phyloP scores from a whole-genome alignment of 2,797 vertebrate species.

The Enteromius afrohamiltoni region DNA sequence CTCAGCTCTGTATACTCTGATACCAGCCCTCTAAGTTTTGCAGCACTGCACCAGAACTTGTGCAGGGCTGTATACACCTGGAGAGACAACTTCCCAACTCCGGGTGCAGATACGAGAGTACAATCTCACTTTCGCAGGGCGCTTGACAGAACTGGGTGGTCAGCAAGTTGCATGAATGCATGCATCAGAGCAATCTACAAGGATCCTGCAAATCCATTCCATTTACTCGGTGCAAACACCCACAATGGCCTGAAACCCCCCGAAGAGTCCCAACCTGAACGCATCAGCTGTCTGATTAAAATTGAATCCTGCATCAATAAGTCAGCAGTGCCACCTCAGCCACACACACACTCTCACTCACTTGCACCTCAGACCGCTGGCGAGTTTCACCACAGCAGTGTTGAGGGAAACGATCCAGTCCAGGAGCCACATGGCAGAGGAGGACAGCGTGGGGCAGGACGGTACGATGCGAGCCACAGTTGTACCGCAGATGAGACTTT shows the following conservation, averaged over 20 bases:
- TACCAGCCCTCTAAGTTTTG: neutral
- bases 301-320: constrained; percentile 66
- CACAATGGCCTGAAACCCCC: constrained; percentile 6
- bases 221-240: neutral
- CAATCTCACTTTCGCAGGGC: neutral
- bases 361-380: constrained; percentile 77
- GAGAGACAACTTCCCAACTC: neutral
- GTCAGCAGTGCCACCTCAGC: constrained; percentile 37
- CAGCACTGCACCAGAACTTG: constrained; percentile 34
- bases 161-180: constrained; percentile 20
- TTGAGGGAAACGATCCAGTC: constrained; percentile 82
- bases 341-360: constrained; percentile 67
- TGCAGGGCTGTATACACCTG: constrained; percentile 4
- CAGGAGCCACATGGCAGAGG: constrained; percentile 78
- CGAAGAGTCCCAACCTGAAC: constrained; percentile 18
- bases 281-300: constrained; percentile 63
- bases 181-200: neutral
- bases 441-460: constrained; percentile 32
- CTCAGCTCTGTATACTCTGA: neutral
- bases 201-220: neutral
- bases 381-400: constrained; percentile 78
- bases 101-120: neutral
- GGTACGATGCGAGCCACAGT: constrained; percentile 43
- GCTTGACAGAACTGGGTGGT: neutral
- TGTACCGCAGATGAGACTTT: constrained; percentile 24